Evolutionary conservation across 2,888 invertebrate species (phyloP), one percentile per base, ranked within the genome.

Genomic region (Lasioglossum figueresi): DNA sequence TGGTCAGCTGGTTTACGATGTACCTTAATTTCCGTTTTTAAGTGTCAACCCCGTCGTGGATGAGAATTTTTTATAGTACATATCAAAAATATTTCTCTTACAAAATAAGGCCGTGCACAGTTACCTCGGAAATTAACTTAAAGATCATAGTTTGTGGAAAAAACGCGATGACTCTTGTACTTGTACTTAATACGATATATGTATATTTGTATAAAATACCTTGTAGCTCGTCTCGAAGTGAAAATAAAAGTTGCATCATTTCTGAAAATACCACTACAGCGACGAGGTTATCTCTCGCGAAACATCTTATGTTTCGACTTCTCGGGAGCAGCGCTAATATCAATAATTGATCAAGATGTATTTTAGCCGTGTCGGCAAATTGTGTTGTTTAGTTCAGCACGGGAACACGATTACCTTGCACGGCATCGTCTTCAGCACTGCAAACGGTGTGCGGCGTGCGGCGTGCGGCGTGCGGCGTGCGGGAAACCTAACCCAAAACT

Each of bases 1-100:
- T 63, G 63, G 63, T 63, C 63, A 63, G 63, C 31, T 63, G 63
- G 63, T 63, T 63, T 63, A 63, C 63, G 63, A 63, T 27, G 63
- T 16, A 31, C 31, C 63, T 31, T 31, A 31, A 63, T 31, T 31
- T 31, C 63, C 31, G 5, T 27, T 59, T 27, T 59, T 27, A 12
- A 27, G 14, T 27, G 14, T 31, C 16, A 5, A 31, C 31, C 63
- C 31, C 63, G 16, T 31, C 63, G 63, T 12, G 63, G 31, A 63
- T 31, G 63, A 31, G 63, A 14, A 31, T 31, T 31, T 63, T 63
- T 59, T 63, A 31, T 19, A 23, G 23, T 16, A 63, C 27, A 16
- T 31, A 6, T 16, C 31, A 31, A 31, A 31, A 31, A 16, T 16
- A 16, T 27, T 4, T 6, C 16, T 31, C 31, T 31, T 31, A 5